A percentile compares a stretch with the other conserved stretches of the same genome.
These are phyloP conservation scores for Platyrinchus mystaceus DNA, from an alignment of 2,797 vertebrate genomes.

Conservation along the genomic window DNA sequence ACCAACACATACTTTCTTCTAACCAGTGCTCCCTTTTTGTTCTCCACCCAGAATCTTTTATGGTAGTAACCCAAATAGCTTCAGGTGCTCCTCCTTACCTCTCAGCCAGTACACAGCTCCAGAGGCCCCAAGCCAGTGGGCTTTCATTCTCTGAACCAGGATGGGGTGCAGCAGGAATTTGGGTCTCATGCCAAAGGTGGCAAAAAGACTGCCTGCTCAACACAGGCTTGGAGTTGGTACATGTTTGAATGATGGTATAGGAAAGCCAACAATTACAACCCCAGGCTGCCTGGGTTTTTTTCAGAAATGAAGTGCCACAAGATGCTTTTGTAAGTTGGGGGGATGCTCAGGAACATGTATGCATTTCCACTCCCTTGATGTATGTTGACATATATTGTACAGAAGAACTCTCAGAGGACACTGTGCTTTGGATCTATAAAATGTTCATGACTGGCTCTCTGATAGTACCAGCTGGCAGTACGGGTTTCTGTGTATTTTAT, in stretches of 20 bases:
- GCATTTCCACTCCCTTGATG: neutral
- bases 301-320: neutral
- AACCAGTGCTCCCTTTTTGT: neutral
- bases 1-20: neutral
- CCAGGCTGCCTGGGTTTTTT: neutral
- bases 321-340: neutral
- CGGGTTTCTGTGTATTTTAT: neutral
- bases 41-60: neutral
- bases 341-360: neutral
- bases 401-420: constrained; percentile 23
- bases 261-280: neutral
- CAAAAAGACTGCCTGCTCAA: neutral
- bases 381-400: neutral
- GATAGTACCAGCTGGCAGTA: neutral
- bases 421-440: neutral
- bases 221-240: neutral
- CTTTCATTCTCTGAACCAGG: neutral
- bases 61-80: neutral
- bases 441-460: neutral
- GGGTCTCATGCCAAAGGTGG: neutral
- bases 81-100: neutral
- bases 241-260: neutral
- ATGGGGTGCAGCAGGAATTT: neutral
- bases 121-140: rapidly evolving
- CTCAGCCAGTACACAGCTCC: neutral